Evolutionary conservation across 2,888 invertebrate genomes (phyloP).

Genomic region (Busseola fusca): DNA sequence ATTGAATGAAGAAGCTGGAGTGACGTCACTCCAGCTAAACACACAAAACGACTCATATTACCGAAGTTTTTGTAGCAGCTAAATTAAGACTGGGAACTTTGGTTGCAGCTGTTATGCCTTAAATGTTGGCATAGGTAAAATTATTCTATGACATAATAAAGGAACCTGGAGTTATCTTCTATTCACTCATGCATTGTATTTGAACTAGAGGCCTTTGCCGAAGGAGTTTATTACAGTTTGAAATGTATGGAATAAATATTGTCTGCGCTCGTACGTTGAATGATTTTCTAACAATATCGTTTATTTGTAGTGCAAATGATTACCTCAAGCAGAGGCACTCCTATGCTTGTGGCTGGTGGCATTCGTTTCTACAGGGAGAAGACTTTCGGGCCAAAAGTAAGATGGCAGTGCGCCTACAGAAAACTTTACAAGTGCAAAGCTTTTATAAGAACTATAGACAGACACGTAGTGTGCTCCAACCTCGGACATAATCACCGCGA

Average conservation of each 20-base stretch:
- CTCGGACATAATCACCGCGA: conserved; percentile 28
- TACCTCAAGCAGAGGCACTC: conserved; percentile 25
- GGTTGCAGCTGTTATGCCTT: too few relatives aligned
- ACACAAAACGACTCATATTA: too few relatives aligned
- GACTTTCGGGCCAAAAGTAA: conserved; percentile 35
- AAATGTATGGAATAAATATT: background rate
- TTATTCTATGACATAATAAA: too few relatives aligned
- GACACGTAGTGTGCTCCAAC: conserved; percentile 24
- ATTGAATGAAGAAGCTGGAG: too few relatives aligned
- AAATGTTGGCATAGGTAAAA: too few relatives aligned
- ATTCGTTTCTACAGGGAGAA: conserved; percentile 65
- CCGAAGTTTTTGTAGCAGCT: too few relatives aligned
- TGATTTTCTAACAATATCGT: conserved; percentile 13
- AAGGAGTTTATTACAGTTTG: background rate
- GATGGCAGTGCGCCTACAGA: conserved; percentile 64
- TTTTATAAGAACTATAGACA: conserved; percentile 38
- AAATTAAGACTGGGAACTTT: too few relatives aligned
- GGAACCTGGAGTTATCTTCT: too few relatives aligned
- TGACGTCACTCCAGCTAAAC: too few relatives aligned
- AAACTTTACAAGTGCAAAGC: conserved; percentile 59
- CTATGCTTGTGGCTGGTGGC: conserved; percentile 57
- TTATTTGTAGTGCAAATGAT: conserved; percentile 37
- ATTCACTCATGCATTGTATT: too few relatives aligned
- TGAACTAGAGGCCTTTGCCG: background rate
- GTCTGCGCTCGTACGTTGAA: background rate